phyloP scores from a whole-genome alignment of 2,113 vertebrate genomes.

The Octodon degus region DNA sequence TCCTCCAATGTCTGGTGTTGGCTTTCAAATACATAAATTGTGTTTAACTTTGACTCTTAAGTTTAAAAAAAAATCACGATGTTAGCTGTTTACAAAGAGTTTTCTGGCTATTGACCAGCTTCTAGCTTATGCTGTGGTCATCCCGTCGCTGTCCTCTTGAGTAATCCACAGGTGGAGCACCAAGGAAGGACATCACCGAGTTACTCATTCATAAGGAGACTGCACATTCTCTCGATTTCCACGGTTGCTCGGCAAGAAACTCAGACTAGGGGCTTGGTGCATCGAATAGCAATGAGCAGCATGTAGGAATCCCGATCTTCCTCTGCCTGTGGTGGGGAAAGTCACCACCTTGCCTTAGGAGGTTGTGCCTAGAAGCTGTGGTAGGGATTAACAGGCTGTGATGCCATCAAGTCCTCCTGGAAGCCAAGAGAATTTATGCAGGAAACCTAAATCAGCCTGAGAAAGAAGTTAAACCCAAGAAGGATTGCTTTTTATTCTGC shows the following conservation, averaged over 20 bases:
- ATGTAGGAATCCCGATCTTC: neutral
- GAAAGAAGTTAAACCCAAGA: conserved; percentile 17
- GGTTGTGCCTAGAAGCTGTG: neutral
- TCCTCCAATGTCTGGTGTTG: neutral
- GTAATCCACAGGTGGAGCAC: neutral
- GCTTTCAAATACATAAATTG: neutral
- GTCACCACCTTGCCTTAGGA: neutral
- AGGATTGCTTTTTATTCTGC: conserved; percentile 8
- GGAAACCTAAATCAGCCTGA: neutral
- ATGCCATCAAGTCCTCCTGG: no score
- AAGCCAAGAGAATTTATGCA: neutral
- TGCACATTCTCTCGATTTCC: neutral
- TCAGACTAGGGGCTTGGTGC: neutral
- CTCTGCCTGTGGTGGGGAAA: neutral
- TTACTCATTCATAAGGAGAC: neutral
- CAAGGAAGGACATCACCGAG: neutral
- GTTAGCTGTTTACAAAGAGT: neutral
- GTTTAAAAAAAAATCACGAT: neutral
- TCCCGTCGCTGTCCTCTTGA: neutral
- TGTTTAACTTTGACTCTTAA: conserved; percentile 5
- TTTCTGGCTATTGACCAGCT: neutral
- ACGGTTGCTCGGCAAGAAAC: conserved; percentile 10
- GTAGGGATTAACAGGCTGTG: neutral
- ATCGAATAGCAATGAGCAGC: conserved; percentile 51
- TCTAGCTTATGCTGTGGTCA: neutral